Percentiles rank a stretch among this genome's conserved stretches.
phyloP scores from a whole-genome alignment of 2,113 vertebrate genomes.

The Eudorcas thomsonii region DNA sequence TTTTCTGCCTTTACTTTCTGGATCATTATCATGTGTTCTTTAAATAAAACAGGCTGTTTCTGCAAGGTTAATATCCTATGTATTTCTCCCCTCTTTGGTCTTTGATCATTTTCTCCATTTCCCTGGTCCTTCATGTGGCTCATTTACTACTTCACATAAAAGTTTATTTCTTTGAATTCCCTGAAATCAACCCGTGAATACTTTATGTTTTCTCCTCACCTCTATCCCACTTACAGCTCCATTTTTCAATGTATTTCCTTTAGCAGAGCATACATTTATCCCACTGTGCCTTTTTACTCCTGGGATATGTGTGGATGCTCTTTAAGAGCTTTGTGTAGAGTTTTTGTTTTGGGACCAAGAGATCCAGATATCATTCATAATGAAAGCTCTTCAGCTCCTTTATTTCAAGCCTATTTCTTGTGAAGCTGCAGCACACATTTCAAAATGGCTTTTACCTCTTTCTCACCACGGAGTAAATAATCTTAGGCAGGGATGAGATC shows the following conservation, averaged over 20 bases:
- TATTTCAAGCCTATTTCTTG: conserved; percentile 45
- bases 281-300: conserved; percentile 31
- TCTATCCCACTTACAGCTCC: not conserved
- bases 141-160: conserved; percentile 69
- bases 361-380: conserved; percentile 50
- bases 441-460: conserved; percentile 32
- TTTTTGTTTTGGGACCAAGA: conserved; percentile 43
- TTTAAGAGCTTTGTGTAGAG: not conserved
- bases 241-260: conserved; percentile 27
- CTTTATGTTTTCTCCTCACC: conserved; percentile 39
- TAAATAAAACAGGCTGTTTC: conserved; percentile 54
- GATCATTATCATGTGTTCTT: conserved; percentile 34
- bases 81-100: not conserved
- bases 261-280: conserved; percentile 27
- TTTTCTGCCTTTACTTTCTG: conserved; percentile 51
- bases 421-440: not conserved
- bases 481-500: not conserved
- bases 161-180: conserved; percentile 57
- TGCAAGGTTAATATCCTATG: conserved; percentile 60
- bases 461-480: not conserved
- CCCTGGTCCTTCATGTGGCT: not conserved
- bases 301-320: conserved; percentile 22
- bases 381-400: conserved; percentile 11
- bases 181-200: conserved; percentile 47
- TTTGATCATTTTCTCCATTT: conserved; percentile 54